Conservation (phyloP, 2,113 vertebrate genomes). For the Psittacus erithacus region DNA sequence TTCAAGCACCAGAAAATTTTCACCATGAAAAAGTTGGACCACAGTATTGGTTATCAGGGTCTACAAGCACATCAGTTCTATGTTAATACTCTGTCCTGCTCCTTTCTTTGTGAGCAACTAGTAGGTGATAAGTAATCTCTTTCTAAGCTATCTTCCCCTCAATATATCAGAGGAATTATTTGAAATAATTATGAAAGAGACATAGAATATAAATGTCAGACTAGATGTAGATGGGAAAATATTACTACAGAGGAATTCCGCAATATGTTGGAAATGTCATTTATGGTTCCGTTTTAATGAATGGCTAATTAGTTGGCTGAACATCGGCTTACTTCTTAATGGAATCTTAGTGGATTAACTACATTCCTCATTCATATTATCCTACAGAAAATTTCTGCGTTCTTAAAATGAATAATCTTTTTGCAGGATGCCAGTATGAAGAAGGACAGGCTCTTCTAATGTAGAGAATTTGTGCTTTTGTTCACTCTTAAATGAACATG, state of each 20-base stretch:
- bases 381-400: slow-evolving; percentile 1
- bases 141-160: slow-evolving; percentile 54
- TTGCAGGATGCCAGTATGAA: neutral
- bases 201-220: slow-evolving; percentile 70
- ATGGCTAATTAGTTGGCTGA: slow-evolving; percentile 65
- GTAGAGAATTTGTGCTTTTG: neutral
- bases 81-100: neutral
- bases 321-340: slow-evolving; percentile 47
- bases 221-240: slow-evolving; percentile 61
- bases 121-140: slow-evolving; percentile 59
- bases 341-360: slow-evolving; percentile 63
- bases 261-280: slow-evolving; percentile 67
- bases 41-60: neutral
- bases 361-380: slow-evolving; percentile 48
- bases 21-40: neutral
- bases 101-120: slow-evolving; percentile 25
- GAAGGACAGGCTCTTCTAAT: neutral
- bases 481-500: neutral
- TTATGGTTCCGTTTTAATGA: slow-evolving; percentile 70
- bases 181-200: slow-evolving; percentile 67
- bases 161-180: slow-evolving; percentile 63
- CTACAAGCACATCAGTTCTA: neutral
- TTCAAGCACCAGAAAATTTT: neutral
- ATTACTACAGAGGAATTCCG: slow-evolving; percentile 46
- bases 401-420: slow-evolving; percentile 16